Base-by-base conservation (phyloP, 2,113 vertebrate genomes). In the Numenius arquata region DNA sequence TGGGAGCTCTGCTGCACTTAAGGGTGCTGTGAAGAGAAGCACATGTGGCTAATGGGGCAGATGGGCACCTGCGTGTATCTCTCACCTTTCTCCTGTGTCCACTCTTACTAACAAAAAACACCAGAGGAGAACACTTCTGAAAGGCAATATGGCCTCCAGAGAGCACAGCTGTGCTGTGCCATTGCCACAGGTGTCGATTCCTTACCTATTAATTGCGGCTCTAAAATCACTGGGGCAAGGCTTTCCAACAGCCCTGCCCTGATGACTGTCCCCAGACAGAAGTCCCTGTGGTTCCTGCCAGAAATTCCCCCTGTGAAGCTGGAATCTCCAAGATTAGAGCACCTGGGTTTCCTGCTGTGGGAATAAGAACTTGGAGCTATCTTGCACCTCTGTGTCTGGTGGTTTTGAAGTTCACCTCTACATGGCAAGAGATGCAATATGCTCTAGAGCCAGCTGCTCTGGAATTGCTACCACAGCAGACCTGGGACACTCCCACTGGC, bases 21-120 rank as follows among this genome's bases (percentile, higher is more conserved):
- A 18, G 40, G 34, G 3, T 25, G 62, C 19, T 77, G 41, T 21
- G 12, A 65, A 1, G 11, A 75, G 43, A 15, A 47, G 12, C 27
- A 34, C 27, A 21, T 0, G 0, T 52, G 34, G 30, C 18, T 80
- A 50, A 45, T 0, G 0, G 34, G 27, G 38, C 3, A 1, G 26
- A 43, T 53, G 58, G 45, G 29, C 1, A 4, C 23, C 47, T 82
- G 29, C 1, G 3, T 12, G 3, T 32, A 20, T 47, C 12, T 73
- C 36, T n/a, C 27, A 80, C 1, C 8, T 70, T 72, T 76, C 29
- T 25, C 27, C 53, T 76, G 12, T 56, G 19, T 30, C 12, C 16
- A 29, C 21, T 23, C 43, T 72, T 29, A 66, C 11, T 50, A 32
- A 75, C 12, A 19, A 19, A 16, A 63, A 48, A 82, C 9, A 68